Evolutionary conservation across 1,140 invertebrate species (phyloP), one percentile per base, ranked within the genome.

Genomic region (Himalopsyche phryganea): DNA sequence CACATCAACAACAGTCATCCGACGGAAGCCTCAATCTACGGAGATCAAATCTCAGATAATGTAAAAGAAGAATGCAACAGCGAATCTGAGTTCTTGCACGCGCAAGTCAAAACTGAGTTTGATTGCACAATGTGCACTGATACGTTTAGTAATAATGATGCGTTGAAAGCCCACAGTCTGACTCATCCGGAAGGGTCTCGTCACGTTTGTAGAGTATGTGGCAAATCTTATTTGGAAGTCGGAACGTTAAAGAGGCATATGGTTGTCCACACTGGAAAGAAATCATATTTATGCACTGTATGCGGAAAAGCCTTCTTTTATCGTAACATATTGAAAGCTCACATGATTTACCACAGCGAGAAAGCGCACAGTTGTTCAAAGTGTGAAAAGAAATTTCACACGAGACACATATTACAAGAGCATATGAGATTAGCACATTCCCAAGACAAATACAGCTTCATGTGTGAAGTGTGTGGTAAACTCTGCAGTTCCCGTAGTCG

Each of bases 331-430:
- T 33, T 64, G 14, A 57, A 58, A 28, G 35, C 62, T 13, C 62
- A 64, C 14, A 64, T 64, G 58, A 32, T 64, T 9, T 64, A 58
- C 36, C 62, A 64, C 32, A 53, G 41, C 20, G 62, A 64, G 17
- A 64, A 64, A 32, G 53, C 53, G 38, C 45, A 57, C 18, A 32
- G 23, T 5, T 64, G 62, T 23, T 9, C 35, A 15, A 7, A 38
- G 11, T 64, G 62, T 46, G 50, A 60, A 20, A 64, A 64, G 45
- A 60, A 41, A 41, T 64, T 60, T 51, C 56, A 64, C 38, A 64
- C 54, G 17, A 23, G 28, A 9, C 49, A 60, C 35, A 58, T 54
- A 11, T 41, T 64, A 33, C 36, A 32, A 11, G 62, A 64, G 36
- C 62, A 64, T 17, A 36, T 64, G 3, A 13, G 62, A 32, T 40